Evolutionary conservation across 2,888 invertebrate genomes (phyloP).

Genomic region (Ceratothoa steindachneri): DNA sequence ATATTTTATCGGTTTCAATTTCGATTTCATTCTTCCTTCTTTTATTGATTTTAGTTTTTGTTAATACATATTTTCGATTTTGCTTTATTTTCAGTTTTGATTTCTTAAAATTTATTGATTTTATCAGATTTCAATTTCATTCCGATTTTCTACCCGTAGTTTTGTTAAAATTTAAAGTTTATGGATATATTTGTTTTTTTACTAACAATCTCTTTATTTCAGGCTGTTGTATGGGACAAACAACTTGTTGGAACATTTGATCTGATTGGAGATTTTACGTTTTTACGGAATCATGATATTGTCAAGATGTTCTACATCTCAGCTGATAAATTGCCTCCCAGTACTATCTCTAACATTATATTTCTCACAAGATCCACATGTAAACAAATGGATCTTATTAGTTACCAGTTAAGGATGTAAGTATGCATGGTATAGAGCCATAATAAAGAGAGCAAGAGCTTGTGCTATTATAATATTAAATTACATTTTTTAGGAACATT

Average conservation of each 20-base stretch:
- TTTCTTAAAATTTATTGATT: too few species aligned
- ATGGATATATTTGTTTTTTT: background rate
- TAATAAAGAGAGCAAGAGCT: background rate
- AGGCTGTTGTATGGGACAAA: slow-evolving; percentile 83
- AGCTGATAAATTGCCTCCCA: slow-evolving; percentile 25
- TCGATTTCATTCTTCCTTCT: too few species aligned
- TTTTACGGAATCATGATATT: slow-evolving; percentile 76
- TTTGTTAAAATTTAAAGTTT: background rate
- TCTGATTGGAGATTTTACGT: slow-evolving; percentile 72
- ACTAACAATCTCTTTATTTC: background rate
- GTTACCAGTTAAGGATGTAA: slow-evolving; percentile 39
- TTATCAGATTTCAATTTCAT: too few species aligned
- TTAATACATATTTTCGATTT: too few species aligned
- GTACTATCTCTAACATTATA: slow-evolving; percentile 74
- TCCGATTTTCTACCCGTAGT: too few species aligned
- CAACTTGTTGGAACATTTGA: slow-evolving; percentile 80
- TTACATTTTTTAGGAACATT: too few species aligned
- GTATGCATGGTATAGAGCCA: too few species aligned
- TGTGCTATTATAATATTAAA: background rate
- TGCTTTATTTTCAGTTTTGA: too few species aligned
- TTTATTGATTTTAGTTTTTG: too few species aligned
- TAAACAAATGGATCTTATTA: slow-evolving; percentile 62
- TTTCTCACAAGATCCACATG: slow-evolving; percentile 81
- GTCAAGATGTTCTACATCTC: slow-evolving; percentile 65
- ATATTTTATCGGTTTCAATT: too few species aligned